Evolutionary conservation across 2,797 vertebrate species (phyloP), one percentile per base, ranked within the genome.

Genomic region (Benthosema pterotum): DNA sequence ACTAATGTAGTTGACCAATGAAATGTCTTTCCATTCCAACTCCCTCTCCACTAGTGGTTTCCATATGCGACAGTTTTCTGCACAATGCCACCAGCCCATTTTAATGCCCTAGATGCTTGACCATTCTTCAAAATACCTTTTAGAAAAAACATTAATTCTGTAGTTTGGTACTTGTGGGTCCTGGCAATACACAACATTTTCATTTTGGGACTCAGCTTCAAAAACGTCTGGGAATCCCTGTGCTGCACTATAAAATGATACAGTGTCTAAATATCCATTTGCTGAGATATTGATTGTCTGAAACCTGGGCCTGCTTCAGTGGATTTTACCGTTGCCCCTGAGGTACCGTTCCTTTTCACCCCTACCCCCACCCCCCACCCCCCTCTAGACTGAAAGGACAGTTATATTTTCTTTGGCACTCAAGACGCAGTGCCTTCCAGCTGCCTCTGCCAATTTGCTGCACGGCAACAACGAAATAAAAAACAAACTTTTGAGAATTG

Each of bases 1-100:
- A 28, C 25, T 83, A 82, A 87, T 86, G 76, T 79, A 15, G 60
- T 42, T 84, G 73, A 81, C 80, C 70, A 65, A 63, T 12, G n/a
- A 47, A 57, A 57, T 17, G 48, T 63, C 67, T 69, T 57, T 66
- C 60, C 59, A 70, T 46, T 0, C n/a, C 6, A 57, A 32, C 70
- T 72, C 75, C 50, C 16, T 68, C 68, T 66, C 63, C 69, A 28
- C 5, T 5, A 2, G 22, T 22, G 22, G 22, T 22, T 22, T 4
- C 4, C 22, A 22, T 2, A 22, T 22, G 22, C 22, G 4, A 22
- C 22, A 22, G 22, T 22, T 22, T 22, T 22, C 22, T 22, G 22
- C 22, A 22, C 22, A 22, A 22, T 22, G 22, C 2, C 2, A 22
- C 22, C 22, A 22, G 4, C 22, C 22, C 22, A 22, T 22, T 22